phyloP scores from a whole-genome alignment of 64 coral and sea anemone genomes.

The Astreopora myriophthalma region DNA sequence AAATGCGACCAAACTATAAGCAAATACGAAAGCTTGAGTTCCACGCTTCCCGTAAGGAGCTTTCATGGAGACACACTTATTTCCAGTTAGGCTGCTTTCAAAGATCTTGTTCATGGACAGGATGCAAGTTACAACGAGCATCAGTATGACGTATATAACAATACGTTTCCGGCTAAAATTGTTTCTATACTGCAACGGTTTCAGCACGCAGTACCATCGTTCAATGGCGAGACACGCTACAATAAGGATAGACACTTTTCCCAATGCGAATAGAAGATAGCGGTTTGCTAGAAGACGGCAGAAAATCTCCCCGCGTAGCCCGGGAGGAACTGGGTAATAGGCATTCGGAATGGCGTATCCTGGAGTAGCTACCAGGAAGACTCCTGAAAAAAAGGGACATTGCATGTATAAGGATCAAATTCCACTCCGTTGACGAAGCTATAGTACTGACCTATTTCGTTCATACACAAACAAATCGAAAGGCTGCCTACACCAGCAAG shows the following conservation, averaged over 20 bases:
- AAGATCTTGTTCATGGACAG: conserved; percentile 38
- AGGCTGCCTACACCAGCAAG: too few relatives aligned
- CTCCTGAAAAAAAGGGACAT: conserved; percentile 24
- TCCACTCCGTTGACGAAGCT: too few relatives aligned
- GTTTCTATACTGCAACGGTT: conserved; percentile 25
- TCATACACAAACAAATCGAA: too few relatives aligned
- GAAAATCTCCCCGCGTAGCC: conserved; percentile 48
- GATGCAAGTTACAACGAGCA: conserved; percentile 20
- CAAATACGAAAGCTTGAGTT: neutral
- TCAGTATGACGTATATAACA: neutral
- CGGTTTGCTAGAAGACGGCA: conserved; percentile 32
- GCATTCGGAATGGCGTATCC: neutral
- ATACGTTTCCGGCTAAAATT: conserved; percentile 7
- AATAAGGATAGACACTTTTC: conserved; percentile 49
- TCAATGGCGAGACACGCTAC: conserved; percentile 56
- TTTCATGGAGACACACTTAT: neutral
- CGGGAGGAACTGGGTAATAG: conserved; percentile 8
- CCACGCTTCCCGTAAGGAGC: neutral
- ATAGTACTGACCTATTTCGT: too few relatives aligned
- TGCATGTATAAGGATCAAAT: too few relatives aligned
- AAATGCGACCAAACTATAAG: neutral
- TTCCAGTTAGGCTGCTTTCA: neutral
- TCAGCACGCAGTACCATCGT: conserved; percentile 39
- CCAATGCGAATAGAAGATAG: conserved; percentile 46
- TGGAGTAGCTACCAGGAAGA: conserved; percentile 15